Conservation (phyloP, 2,113 vertebrate species). For the Riparia riparia region DNA sequence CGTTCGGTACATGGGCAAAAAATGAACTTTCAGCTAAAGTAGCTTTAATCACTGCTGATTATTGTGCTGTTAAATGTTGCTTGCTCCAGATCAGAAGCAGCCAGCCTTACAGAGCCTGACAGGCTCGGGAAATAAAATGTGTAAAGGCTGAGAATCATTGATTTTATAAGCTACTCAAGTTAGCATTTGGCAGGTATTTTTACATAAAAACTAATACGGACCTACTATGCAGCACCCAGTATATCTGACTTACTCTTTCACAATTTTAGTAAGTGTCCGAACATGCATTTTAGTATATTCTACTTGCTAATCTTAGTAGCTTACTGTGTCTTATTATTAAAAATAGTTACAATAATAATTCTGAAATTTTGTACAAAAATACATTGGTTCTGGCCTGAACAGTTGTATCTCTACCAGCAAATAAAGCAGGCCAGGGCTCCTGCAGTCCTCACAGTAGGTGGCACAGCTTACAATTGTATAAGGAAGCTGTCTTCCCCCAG, state of each 20-base stretch:
- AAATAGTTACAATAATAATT: neutral
- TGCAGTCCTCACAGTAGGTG: neutral
- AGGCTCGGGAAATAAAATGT: neutral
- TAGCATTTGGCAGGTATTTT: neutral
- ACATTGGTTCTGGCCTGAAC: neutral
- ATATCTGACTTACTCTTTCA: neutral
- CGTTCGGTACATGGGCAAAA: neutral
- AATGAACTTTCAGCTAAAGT: neutral
- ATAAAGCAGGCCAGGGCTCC: neutral
- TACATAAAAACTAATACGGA: neutral
- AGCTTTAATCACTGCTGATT: constrained; percentile 16
- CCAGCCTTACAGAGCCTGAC: neutral
- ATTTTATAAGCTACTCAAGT: neutral
- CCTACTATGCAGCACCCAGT: neutral
- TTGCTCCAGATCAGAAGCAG: neutral
- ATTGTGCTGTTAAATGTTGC: neutral
- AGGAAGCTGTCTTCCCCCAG: neutral
- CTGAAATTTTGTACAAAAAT: neutral
- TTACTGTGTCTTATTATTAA: neutral
- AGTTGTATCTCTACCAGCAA: neutral
- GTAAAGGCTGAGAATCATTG: neutral
- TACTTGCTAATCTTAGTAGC: neutral
- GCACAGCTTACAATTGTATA: neutral
- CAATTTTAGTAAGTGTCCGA: neutral
- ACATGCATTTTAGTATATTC: neutral